Conservation (phyloP, 2,113 vertebrate genomes). For the Pandion haliaetus region DNA sequence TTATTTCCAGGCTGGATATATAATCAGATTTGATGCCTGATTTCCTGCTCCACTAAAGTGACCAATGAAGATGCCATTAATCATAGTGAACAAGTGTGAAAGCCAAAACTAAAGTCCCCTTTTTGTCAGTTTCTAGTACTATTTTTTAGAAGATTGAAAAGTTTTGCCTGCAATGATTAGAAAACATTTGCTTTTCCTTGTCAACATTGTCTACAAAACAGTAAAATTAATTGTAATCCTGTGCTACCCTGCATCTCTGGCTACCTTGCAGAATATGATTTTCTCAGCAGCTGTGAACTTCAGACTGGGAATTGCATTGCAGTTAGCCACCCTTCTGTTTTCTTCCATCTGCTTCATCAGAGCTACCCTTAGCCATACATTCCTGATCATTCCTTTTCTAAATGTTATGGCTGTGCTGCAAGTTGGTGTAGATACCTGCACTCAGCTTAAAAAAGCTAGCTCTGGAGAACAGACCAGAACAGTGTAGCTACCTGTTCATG, state of each 20-base stretch:
- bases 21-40: conserved; percentile 54
- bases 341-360: neutral
- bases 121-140: neutral
- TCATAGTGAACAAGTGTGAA: neutral
- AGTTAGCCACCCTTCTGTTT: neutral
- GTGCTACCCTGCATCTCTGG: neutral
- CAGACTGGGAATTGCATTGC: neutral
- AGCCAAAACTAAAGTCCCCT: neutral
- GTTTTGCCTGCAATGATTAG: neutral
- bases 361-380: neutral
- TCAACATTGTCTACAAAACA: neutral
- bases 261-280: neutral
- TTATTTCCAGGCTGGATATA: neutral
- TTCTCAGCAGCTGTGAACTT: neutral
- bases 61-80: neutral
- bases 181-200: neutral
- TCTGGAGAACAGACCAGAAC: neutral
- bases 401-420: neutral
- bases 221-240: neutral
- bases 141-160: neutral
- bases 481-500: neutral
- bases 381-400: neutral
- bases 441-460: neutral
- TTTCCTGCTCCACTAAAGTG: neutral
- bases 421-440: neutral